Percentiles rank a stretch among this genome's conserved stretches.
These are phyloP conservation scores for Falco peregrinus DNA, from an alignment of 2,797 vertebrate genomes.

Conservation along the genomic window DNA sequence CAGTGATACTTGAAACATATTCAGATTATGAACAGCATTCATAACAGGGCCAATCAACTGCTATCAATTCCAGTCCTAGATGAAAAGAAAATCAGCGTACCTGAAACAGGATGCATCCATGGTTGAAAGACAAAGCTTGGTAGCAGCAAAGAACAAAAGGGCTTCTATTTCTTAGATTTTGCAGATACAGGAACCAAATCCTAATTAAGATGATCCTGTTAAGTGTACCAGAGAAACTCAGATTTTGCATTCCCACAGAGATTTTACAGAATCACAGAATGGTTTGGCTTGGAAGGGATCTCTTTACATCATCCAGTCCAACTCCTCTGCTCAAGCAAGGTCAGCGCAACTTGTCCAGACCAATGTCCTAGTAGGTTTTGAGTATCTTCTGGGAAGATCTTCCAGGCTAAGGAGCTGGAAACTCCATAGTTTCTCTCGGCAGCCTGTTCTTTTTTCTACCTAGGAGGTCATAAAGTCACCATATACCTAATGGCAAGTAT, in stretches of 20 bases:
- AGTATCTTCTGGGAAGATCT: neutral
- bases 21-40: neutral
- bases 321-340: neutral
- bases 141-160: neutral
- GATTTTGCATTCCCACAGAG: neutral
- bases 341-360: neutral
- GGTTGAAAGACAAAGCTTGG: neutral
- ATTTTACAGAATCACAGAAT: neutral
- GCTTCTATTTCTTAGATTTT: neutral
- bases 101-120: neutral
- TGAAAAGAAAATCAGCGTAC: neutral
- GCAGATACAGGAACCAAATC: neutral
- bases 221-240: neutral
- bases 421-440: neutral
- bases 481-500: neutral
- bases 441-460: neutral
- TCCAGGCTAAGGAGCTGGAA: neutral
- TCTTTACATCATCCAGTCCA: neutral
- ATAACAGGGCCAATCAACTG: neutral
- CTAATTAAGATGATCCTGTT: neutral
- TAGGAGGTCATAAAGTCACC: neutral
- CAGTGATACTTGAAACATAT: neutral
- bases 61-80: neutral
- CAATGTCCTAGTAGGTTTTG: neutral
- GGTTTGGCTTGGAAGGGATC: neutral